Percentiles rank a stretch among this genome's conserved stretches.
These are phyloP conservation scores for Ceyx margarethae DNA, from an alignment of 2,113 vertebrate species.

Conservation along the genomic window DNA sequence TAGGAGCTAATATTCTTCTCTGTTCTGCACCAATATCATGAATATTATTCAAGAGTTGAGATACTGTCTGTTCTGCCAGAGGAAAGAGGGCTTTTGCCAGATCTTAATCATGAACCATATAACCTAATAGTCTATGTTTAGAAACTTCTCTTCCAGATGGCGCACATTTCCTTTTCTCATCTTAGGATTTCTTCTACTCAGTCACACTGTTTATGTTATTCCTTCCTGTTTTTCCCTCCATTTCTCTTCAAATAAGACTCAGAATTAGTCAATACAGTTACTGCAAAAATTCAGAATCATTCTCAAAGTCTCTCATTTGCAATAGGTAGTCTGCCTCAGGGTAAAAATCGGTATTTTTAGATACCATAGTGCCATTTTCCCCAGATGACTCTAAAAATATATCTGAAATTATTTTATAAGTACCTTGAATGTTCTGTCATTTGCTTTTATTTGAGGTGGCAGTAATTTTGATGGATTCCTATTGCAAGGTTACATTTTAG, in stretches of 20 bases:
- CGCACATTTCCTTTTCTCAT: slow-evolving; percentile 37
- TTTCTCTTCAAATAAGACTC: slow-evolving; percentile 18
- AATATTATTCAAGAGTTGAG: slow-evolving; percentile 46
- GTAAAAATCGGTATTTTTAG: slow-evolving; percentile 16
- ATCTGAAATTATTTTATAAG: slow-evolving; percentile 20
- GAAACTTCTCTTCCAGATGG: slow-evolving; percentile 54
- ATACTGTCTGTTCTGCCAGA: slow-evolving; percentile 63
- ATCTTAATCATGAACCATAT: slow-evolving; percentile 54
- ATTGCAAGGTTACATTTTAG: slow-evolving; percentile 14
- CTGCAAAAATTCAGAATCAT: background rate
- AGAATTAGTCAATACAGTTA: background rate
- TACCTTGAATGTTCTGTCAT: slow-evolving; percentile 6
- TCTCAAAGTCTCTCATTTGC: background rate
- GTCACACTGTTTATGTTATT: slow-evolving; percentile 6
- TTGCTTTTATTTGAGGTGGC: slow-evolving; percentile 12
- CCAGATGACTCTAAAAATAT: slow-evolving; percentile 4
- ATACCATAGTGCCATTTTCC: background rate
- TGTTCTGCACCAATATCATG: slow-evolving; percentile 28
- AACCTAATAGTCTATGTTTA: slow-evolving; percentile 59
- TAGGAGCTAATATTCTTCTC: slow-evolving; percentile 17
- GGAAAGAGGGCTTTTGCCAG: slow-evolving; percentile 42
- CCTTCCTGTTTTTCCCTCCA: background rate
- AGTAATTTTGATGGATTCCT: slow-evolving; percentile 21
- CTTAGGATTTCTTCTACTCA: slow-evolving; percentile 32
- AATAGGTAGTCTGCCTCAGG: background rate